phyloP scores from a whole-genome alignment of 2,113 vertebrate genomes.

The Daphoenositta chrysoptera region DNA sequence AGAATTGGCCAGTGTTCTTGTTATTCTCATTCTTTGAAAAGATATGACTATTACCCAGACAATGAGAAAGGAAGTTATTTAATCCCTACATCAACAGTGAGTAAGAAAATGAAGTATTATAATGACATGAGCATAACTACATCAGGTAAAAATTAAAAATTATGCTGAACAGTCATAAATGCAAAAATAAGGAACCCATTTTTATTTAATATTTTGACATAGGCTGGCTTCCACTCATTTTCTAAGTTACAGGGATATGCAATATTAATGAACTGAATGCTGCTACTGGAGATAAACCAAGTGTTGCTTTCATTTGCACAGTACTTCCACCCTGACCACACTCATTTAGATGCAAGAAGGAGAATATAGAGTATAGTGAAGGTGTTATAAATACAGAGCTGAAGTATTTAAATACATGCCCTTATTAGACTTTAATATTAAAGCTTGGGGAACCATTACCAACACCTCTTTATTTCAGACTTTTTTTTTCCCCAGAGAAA shows the following conservation, averaged over 20 bases:
- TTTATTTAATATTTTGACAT: background rate
- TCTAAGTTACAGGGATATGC: background rate
- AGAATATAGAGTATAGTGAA: background rate
- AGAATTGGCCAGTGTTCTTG: background rate
- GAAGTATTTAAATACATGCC: background rate
- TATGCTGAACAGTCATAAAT: background rate
- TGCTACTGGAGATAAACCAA: background rate
- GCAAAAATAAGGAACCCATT: background rate
- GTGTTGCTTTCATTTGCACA: background rate
- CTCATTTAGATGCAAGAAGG: background rate
- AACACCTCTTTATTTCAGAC: background rate
- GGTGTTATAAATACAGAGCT: background rate
- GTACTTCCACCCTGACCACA: background rate
- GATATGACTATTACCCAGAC: background rate
- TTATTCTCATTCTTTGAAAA: conserved; percentile 9
- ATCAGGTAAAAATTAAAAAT: background rate
- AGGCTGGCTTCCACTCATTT: background rate
- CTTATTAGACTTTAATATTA: background rate
- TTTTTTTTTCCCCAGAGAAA: background rate
- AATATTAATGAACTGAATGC: conserved; percentile 9
- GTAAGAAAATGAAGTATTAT: background rate
- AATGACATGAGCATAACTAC: background rate
- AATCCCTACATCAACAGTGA: background rate
- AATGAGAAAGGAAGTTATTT: background rate
- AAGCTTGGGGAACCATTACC: background rate